Base-by-base conservation (phyloP, 2,888 invertebrate genomes). In the Thereva unica region DNA sequence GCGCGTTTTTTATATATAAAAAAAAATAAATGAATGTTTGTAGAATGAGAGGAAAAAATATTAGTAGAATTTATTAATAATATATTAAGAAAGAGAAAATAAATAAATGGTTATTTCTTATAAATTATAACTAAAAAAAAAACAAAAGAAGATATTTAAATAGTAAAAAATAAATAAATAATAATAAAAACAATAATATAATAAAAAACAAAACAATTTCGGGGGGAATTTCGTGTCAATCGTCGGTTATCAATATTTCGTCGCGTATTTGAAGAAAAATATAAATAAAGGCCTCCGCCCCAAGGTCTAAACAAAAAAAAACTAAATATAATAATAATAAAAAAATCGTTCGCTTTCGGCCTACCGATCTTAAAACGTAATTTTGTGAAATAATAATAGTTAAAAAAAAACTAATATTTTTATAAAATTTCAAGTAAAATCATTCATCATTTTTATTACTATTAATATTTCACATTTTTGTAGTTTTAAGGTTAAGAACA, bases 201-300 rank as follows among this genome's bases (percentile, higher is more conserved):
- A 63, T n/a, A 42, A 63, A 41, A 35, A 52, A 34, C 34, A 63
- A 52, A 63, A 41, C 34, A 47, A 42, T 41, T 53, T 53, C 44
- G 37, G 73, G 76, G 76, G 77, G 75, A 73, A 69, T 74, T 71
- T 78, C 77, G 77, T 75, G 71, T 71, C 66, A n/a, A 75, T 76
- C 75, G 77, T 77, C 72, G 72, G 72, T 72, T 73, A 54, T 23
- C 23, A 23, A 23, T 23, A 23, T 66, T 61, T 69, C 71, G 71
- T 73, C 78, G 79, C 77, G 78, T 73, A 68, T 64, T 47, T 69
- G 70, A 42, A 23, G 2, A 23, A 23, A 23, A 23, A 23, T 23
- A 23, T 23, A 23, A 12, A 55, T 49, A 73, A 73, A 75, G 78
- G 77, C 77, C 75, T 77, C 77, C 80, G 80, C 80, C 80, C 78